Evolutionary conservation across 2,888 invertebrate genomes (phyloP), one percentile per base, ranked within the genome.

Genomic region (Xanthia togata): DNA sequence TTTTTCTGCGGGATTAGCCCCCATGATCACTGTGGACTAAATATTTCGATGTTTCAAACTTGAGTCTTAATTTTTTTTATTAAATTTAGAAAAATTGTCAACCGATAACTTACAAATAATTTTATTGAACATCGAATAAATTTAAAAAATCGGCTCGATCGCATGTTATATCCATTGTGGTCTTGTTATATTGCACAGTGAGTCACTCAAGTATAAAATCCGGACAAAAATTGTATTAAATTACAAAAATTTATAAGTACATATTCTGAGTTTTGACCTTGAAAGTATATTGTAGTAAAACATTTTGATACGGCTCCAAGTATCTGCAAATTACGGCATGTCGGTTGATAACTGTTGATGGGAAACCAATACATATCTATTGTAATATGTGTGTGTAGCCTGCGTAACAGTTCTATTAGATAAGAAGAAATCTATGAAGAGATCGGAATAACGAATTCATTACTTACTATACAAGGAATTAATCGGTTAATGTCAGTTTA

Each of bases 301-400:
- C 86, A 93, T 92, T 80, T 89, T 88, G 81, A 77, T 94, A 96
- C 95, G 96, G 95, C 94, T 96, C 95, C 94, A 93, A 95, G 95
- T 96, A 95, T 96, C 94, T 95, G 96, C 94, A 93, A 95, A 95
- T 94, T 91, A 95, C 96, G 96, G 96, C 94, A 95, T 95, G 94
- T 96, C 95, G 94, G 94, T 96, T 94, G 93, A 94, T 93, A 93
- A 94, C 92, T 95, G 94, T 95, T 93, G 95, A 93, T 95, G 94
- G 94, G 92, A 96, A 96, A 95, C 94, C 92, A 96, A 96, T 96
- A 95, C 92, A 92, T 94, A 93, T 92, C 96, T 96, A 96, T 96
- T 96, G 96, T 96, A 96, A 96, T 95, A 93, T 96, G 96, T 96
- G 96, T 90, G 91, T 93, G 92, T 95, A 96, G 96, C 96, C 96